Evolutionary conservation across 2,113 vertebrate species (phyloP), one percentile per base, ranked within the genome.

Genomic region (Zootoca vivipara): DNA sequence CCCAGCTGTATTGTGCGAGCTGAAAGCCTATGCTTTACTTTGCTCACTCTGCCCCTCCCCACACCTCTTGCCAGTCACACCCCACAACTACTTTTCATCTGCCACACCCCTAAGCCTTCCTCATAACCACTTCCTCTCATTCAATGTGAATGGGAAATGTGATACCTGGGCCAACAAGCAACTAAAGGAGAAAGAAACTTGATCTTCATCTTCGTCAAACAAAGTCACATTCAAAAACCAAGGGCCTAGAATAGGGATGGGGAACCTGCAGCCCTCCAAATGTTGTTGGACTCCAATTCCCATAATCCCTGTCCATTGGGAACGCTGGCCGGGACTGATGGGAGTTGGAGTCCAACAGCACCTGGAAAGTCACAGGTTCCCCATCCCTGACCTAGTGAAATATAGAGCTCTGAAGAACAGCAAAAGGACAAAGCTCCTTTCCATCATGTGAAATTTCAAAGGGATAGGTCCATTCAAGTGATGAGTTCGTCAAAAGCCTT

Each of bases 381-480:
- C 26, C 26, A 69, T 24, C 65, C 65, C 74, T 42, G 74, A 40
- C 10, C 64, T 42, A 82, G 35, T 42, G 42, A 86, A 73, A 16
- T 15, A 52, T 33, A 33, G 18, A 73, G 46, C 35, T 82, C 64
- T 33, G 38, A 82, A 69, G 35, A 35, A 80, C 70, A 89, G 33
- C 22, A 33, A 6, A 82, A 62, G 16, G 38, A 70, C 15, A 35
- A 12, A 62, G 26, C 28, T 84, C 9, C 52, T 79, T 35, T 83
- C 13, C 56, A 82, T 70, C 40, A 93, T 85, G 90, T 3, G 12
- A 92, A 92, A 79, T 12, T n/a, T 82, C 75, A 86, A 81, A 86
- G 74, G 13, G n/a, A 69, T 22, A 89, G 88, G 70, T 33, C 24
- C 90, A 91, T 83, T 70, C 9, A 81, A 74, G 56, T 7, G 30